Conservation (phyloP, 2,888 invertebrate species). For the Pammene fasciana region DNA sequence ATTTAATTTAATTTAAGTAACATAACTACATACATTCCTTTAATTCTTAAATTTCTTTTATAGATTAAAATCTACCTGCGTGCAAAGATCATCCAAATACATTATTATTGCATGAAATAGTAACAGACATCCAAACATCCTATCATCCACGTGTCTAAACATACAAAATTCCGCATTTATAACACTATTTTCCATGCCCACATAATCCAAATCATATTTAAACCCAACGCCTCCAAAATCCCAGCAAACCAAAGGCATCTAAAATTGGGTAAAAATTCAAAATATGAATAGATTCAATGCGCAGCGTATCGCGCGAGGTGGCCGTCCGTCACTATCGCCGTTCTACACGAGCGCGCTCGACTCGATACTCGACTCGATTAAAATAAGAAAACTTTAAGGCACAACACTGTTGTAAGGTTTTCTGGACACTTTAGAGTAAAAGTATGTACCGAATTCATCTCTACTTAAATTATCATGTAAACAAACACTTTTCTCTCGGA, state of each 20-base stretch:
- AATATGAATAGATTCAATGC: slow-evolving; percentile 72
- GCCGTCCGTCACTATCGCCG: slow-evolving; percentile 77
- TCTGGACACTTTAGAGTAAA: neutral
- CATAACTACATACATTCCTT: too few species aligned
- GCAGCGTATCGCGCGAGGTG: slow-evolving; percentile 60
- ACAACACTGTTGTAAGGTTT: slow-evolving; percentile 66
- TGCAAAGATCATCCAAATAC: too few species aligned
- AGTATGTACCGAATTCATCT: too few species aligned
- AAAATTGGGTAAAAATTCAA: slow-evolving; percentile 62
- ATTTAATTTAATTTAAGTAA: too few species aligned
- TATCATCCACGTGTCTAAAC: too few species aligned
- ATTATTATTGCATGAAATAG: too few species aligned
- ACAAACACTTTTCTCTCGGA: too few species aligned
- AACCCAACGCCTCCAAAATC: slow-evolving; percentile 14
- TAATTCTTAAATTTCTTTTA: too few species aligned
- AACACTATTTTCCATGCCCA: neutral
- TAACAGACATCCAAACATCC: too few species aligned
- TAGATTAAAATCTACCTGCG: too few species aligned
- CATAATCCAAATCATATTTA: slow-evolving; percentile 11
- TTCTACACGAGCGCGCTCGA: slow-evolving; percentile 79
- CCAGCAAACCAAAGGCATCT: slow-evolving; percentile 41
- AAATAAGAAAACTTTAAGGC: slow-evolving; percentile 76
- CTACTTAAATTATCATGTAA: too few species aligned
- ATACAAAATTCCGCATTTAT: too few species aligned
- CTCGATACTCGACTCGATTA: slow-evolving; percentile 77